Evolutionary conservation across 2,113 vertebrate genomes (phyloP), one percentile per base, ranked within the genome.

Genomic region (Zapus hudsonius): DNA sequence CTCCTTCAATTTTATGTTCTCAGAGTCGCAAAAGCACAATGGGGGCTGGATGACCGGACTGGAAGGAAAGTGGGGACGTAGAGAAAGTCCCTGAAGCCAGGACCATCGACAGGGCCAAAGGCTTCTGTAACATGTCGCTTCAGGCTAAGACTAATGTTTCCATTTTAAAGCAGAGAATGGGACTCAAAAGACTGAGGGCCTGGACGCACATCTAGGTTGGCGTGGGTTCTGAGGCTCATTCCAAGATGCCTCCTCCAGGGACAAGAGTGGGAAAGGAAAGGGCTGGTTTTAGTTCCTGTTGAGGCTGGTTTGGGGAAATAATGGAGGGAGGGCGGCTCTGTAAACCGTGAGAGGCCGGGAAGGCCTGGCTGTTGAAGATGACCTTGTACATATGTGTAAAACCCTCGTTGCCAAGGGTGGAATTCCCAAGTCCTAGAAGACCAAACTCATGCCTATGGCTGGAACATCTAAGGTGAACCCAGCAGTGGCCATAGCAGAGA

Each of bases 371-470:
- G 20, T 27, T 79, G 74, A 79, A 78, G 16, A 8, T 23, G n/a
- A 47, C 31, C 13, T 59, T 27, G 5, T 33, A 17, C 36, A 31
- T 23, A 67, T 27, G 36, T 9, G 5, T 23, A 31, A 87, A 76
- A 81, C 13, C 29, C 12, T 75, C 2, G 17, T 9, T 75, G 36
- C 9, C 15, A 1, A 10, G 59, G 44, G 52, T 89, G 31, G 55
- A 85, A 61, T 86, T 76, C 5, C 75, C 29, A 38, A 9, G 5
- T 1, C 4, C 38, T 44, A 31, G 10, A 59, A 89, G 36, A 4
- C 16, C 0, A 2, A 40, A 23, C 19, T 47, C 47, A 47, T 47
- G 47, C 47, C 9, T 6, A 11, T 2, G 47, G 7, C 3, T 4
- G 33, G 0, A 59, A 25, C 10, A 6, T 8, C n/a, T 38, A 4